Percentiles rank a stretch among this genome's conserved stretches.
phyloP scores from a whole-genome alignment of 2,113 vertebrate genomes.

The Zapus hudsonius region DNA sequence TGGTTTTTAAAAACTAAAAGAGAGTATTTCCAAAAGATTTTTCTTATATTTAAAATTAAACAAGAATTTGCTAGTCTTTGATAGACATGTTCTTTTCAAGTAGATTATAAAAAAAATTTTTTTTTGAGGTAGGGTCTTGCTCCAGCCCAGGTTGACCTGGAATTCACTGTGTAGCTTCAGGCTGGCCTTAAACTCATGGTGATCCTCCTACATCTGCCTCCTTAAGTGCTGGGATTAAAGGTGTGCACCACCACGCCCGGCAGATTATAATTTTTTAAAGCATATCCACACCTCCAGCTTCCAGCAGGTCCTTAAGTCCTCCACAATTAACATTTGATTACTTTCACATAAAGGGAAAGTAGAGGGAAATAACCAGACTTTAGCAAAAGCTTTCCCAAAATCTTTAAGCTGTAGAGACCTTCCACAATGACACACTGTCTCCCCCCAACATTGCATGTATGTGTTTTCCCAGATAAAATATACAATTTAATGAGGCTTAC shows the following conservation, averaged over 20 bases:
- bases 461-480: neutral
- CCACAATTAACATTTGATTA: neutral
- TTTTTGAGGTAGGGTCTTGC: no score
- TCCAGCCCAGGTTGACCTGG: no score
- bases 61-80: neutral
- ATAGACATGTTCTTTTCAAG: neutral
- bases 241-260: no score
- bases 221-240: no score
- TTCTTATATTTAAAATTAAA: conserved; percentile 13
- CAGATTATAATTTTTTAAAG: conserved; percentile 8
- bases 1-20: neutral
- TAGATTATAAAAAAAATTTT: neutral
- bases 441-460: neutral
- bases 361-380: neutral
- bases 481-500: neutral
- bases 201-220: no score
- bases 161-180: no score
- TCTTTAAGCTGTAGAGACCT: neutral
- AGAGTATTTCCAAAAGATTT: neutral
- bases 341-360: conserved; percentile 24
- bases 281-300: neutral
- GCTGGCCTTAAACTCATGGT: no score
- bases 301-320: neutral
- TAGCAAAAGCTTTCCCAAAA: neutral
- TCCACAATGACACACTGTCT: neutral